phyloP scores from a whole-genome alignment of 2,888 invertebrate species.

The Polyploca ridens region DNA sequence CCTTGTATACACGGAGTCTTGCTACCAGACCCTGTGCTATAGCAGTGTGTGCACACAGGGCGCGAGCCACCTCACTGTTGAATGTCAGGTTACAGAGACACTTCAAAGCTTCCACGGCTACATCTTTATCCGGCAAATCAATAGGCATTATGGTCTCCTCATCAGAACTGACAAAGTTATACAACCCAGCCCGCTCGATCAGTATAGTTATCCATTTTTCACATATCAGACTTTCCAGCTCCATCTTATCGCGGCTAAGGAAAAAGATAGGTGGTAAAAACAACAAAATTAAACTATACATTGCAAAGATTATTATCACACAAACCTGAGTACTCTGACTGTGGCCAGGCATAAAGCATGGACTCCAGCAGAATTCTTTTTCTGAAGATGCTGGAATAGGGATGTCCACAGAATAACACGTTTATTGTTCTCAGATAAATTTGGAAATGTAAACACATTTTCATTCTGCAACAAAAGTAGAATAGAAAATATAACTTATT shows the following conservation, averaged over 20 bases:
- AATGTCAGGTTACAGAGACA: constrained; percentile 95
- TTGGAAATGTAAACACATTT: constrained; percentile 85
- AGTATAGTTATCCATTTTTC: constrained; percentile 88
- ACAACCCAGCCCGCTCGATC: constrained; percentile 87
- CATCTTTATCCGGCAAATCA: constrained; percentile 76
- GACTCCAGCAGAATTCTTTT: constrained; percentile 68
- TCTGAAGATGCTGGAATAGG: constrained; percentile 84
- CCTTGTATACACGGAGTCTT: constrained; percentile 88
- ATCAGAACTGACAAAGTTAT: constrained; percentile 65
- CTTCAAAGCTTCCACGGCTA: constrained; percentile 92
- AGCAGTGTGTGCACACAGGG: constrained; percentile 84
- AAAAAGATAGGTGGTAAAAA: constrained; percentile 35
- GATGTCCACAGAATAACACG: constrained; percentile 85
- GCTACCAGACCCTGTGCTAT: constrained; percentile 89
- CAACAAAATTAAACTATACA: constrained; percentile 7
- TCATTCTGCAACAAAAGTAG: constrained; percentile 58
- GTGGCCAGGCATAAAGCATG: constrained; percentile 84
- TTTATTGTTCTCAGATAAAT: constrained; percentile 80
- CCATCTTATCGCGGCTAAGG: constrained; percentile 91
- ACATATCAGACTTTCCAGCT: constrained; percentile 87
- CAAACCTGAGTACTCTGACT: constrained; percentile 88
- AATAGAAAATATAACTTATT: constrained; percentile 5
- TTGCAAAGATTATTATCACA: constrained; percentile 1
- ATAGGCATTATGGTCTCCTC: constrained; percentile 62
- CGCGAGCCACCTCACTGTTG: constrained; percentile 83